A percentile compares a stretch with the other conserved stretches of the same genome.
Evolutionary conservation across 2,797 vertebrate species (phyloP).

Genomic region (Rhynchonycteris naso): DNA sequence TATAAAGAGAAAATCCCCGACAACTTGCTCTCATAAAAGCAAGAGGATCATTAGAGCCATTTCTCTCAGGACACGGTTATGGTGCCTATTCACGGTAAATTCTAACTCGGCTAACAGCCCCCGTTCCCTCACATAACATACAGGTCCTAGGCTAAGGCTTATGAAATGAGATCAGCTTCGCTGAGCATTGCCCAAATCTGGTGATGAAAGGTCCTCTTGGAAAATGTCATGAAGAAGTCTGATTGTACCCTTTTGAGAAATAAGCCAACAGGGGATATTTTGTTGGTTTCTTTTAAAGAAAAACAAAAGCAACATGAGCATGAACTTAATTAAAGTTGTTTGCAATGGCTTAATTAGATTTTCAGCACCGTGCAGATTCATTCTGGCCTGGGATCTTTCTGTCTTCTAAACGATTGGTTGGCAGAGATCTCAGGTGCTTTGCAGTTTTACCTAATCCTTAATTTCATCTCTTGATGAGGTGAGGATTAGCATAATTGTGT

Average conservation of each 20-base stretch:
- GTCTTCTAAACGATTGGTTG: conserved; percentile 78
- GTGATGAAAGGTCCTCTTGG: neutral
- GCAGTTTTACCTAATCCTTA: conserved; percentile 82
- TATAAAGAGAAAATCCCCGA: neutral
- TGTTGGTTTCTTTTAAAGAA: conserved; percentile 80
- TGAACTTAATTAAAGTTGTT: conserved; percentile 82
- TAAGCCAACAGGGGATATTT: conserved; percentile 67
- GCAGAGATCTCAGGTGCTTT: conserved; percentile 78
- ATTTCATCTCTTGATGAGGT: conserved; percentile 84
- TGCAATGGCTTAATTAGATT: conserved; percentile 84
- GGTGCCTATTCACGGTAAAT: neutral
- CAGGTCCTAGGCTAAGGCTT: neutral
- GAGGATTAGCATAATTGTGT: conserved; percentile 78
- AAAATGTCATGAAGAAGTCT: neutral
- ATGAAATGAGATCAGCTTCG: neutral
- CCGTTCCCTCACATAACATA: neutral
- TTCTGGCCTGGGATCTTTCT: conserved; percentile 82
- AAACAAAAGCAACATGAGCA: conserved; percentile 80
- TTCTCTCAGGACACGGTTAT: conserved; percentile 45
- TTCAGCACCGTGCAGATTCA: conserved; percentile 79
- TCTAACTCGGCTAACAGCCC: neutral
- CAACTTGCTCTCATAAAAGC: neutral
- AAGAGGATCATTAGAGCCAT: neutral
- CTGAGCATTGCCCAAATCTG: neutral
- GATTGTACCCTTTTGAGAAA: neutral